These are phyloP conservation scores for Campaea margaritaria DNA, from an alignment of 2,888 invertebrate genomes.

Conservation along the genomic window DNA sequence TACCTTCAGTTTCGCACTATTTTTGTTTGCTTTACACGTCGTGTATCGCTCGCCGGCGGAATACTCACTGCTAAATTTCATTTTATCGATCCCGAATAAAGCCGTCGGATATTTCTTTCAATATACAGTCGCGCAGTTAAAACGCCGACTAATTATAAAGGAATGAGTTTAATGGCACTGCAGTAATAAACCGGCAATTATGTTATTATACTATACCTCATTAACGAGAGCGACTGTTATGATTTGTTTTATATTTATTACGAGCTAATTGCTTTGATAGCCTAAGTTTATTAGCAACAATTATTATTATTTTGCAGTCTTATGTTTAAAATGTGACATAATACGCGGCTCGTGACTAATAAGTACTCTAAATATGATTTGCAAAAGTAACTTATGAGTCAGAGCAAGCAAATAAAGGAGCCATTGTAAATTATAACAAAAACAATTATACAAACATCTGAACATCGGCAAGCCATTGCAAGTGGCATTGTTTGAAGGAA, in stretches of 20 bases:
- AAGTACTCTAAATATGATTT: too few relatives aligned
- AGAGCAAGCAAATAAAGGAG: constrained; percentile 1
- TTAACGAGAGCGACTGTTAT: constrained; percentile 52
- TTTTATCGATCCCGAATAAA: constrained; percentile 52
- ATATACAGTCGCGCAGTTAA: constrained; percentile 52
- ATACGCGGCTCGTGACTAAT: too few relatives aligned
- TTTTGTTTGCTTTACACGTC: constrained; percentile 74
- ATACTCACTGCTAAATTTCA: constrained; percentile 55
- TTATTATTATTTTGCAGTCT: too few relatives aligned
- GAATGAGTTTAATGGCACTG: constrained; percentile 53
- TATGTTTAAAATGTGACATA: too few relatives aligned
- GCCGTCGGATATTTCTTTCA: constrained; percentile 42
- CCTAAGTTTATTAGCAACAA: too few relatives aligned
- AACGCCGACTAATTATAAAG: constrained; percentile 53
- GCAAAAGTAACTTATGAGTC: background rate
- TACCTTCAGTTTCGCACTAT: constrained; percentile 70
- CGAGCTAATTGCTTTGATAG: constrained; percentile 9
- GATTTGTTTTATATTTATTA: constrained; percentile 43
- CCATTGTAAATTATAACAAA: constrained; percentile 7
- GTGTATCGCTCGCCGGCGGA: constrained; percentile 56
- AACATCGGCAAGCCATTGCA: constrained; percentile 3
- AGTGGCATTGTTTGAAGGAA: constrained; percentile 27
- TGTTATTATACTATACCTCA: constrained; percentile 51
- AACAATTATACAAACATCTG: constrained; percentile 16
- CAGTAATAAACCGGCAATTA: constrained; percentile 57